A percentile compares a stretch with the other conserved stretches of the same genome.
These are phyloP conservation scores for Agrochola litura DNA, from an alignment of 2,888 invertebrate genomes.

Conservation along the genomic window DNA sequence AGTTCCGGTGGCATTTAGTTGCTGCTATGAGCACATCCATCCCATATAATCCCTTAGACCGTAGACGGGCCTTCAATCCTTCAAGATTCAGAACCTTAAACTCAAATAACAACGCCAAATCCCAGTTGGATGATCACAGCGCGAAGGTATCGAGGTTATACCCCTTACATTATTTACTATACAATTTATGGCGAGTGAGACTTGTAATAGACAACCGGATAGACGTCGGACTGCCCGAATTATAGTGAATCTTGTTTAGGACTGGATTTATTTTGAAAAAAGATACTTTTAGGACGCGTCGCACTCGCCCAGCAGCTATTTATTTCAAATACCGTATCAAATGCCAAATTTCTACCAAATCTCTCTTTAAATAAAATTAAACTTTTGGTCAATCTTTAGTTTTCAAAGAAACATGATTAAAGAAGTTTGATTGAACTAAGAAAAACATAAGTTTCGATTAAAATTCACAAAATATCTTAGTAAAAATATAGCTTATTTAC, in stretches of 20 bases:
- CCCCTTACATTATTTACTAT: slow-evolving; percentile 48
- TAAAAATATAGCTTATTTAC: not conserved
- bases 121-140: slow-evolving; percentile 26
- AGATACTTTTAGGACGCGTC: slow-evolving; percentile 3
- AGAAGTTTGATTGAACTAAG: not conserved
- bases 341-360: not conserved
- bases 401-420: not conserved
- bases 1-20: not conserved
- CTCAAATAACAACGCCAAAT: slow-evolving; percentile 29
- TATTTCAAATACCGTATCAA: too few species aligned
- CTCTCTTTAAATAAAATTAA: not conserved
- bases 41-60: not conserved
- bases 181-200: slow-evolving; percentile 43
- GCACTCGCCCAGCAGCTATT: not conserved
- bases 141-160: slow-evolving; percentile 20
- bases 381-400: not conserved
- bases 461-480: not conserved
- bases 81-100: slow-evolving; percentile 11
- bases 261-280: slow-evolving; percentile 19
- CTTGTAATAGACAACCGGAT: slow-evolving; percentile 55
- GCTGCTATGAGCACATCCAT: not conserved
- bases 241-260: slow-evolving; percentile 14
- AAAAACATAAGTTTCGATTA: not conserved
- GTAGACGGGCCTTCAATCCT: slow-evolving; percentile 3
- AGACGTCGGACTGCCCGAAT: slow-evolving; percentile 35